Evolutionary conservation across 2,113 vertebrate genomes (phyloP).

Genomic region (Conger conger): DNA sequence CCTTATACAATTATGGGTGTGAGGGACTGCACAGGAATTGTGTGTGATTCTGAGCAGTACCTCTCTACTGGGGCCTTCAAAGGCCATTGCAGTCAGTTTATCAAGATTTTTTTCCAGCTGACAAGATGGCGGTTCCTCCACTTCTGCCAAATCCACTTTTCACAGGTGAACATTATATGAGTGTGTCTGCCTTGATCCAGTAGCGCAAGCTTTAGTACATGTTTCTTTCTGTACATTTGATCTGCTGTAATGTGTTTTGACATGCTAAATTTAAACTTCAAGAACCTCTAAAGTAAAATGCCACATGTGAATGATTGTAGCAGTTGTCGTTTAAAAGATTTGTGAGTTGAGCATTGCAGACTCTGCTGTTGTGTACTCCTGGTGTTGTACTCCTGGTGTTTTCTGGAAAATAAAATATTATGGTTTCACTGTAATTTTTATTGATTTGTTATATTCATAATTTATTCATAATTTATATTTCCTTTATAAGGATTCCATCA

Average conservation of each 20-base stretch:
- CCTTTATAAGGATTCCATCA: not conserved
- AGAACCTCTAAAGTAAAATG: not conserved
- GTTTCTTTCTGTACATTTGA: too few species aligned
- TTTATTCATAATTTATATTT: not conserved
- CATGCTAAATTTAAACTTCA: not conserved
- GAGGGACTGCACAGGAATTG: not conserved
- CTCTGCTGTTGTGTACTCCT: not conserved
- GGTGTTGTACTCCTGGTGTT: not conserved
- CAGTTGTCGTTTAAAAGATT: not conserved
- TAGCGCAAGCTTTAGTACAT: not conserved
- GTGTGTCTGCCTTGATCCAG: not conserved
- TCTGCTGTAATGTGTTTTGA: not conserved
- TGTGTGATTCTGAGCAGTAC: not conserved
- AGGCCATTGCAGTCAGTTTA: not conserved
- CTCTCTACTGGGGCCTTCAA: not conserved
- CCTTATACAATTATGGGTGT: not conserved
- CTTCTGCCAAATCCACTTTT: not conserved
- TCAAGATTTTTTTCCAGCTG: constrained; percentile 25
- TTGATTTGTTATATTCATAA: not conserved
- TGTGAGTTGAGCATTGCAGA: not conserved
- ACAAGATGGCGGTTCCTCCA: not conserved
- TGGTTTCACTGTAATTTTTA: too few species aligned
- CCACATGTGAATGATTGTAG: not conserved
- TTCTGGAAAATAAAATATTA: not conserved
- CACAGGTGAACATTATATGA: constrained; percentile 13